Conservation (phyloP, 2,113 vertebrate genomes). For the Strix uralensis region DNA sequence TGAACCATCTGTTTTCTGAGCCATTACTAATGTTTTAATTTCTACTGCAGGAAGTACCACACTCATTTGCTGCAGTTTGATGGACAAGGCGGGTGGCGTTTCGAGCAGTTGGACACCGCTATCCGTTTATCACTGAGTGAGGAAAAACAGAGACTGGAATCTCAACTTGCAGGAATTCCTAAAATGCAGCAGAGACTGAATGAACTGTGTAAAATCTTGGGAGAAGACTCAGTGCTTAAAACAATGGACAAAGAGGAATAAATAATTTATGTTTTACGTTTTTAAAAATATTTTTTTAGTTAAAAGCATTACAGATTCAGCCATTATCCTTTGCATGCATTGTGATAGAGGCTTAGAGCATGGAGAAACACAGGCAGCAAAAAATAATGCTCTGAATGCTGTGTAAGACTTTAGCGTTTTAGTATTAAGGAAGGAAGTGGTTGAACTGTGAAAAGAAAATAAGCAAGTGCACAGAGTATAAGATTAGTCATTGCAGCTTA, state of each 20-base stretch:
- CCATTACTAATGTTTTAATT: slow-evolving; percentile 46
- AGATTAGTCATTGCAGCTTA: slow-evolving; percentile 47
- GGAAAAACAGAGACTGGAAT: slow-evolving; percentile 96
- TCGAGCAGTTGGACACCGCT: slow-evolving; percentile 94
- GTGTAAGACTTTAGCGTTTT: slow-evolving; percentile 33
- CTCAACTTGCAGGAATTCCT: slow-evolving; percentile 94
- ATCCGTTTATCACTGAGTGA: slow-evolving; percentile 92
- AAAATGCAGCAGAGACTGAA: slow-evolving; percentile 97
- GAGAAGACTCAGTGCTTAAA: slow-evolving; percentile 95
- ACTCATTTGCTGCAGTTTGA: slow-evolving; percentile 98
- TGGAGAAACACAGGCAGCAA: slow-evolving; percentile 37
- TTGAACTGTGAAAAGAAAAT: slow-evolving; percentile 60
- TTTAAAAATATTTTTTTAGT: slow-evolving; percentile 63
- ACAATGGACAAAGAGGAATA: slow-evolving; percentile 75
- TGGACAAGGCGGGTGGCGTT: slow-evolving; percentile 95
- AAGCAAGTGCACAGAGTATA: slow-evolving; percentile 19
- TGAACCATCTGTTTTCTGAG: neutral
- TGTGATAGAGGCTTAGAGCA: slow-evolving; percentile 65
- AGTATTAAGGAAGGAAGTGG: slow-evolving; percentile 33
- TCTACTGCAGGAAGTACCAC: slow-evolving; percentile 92
- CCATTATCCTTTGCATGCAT: slow-evolving; percentile 66
- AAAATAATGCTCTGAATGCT: slow-evolving; percentile 63
- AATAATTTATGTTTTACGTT: slow-evolving; percentile 58
- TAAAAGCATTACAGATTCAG: slow-evolving; percentile 44
- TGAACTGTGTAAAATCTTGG: slow-evolving; percentile 95